A percentile compares a stretch with the other conserved stretches of the same genome.
These are phyloP conservation scores for Caenorhabditis becei DNA, from an alignment of 2,888 invertebrate genomes.

Conservation along the genomic window DNA sequence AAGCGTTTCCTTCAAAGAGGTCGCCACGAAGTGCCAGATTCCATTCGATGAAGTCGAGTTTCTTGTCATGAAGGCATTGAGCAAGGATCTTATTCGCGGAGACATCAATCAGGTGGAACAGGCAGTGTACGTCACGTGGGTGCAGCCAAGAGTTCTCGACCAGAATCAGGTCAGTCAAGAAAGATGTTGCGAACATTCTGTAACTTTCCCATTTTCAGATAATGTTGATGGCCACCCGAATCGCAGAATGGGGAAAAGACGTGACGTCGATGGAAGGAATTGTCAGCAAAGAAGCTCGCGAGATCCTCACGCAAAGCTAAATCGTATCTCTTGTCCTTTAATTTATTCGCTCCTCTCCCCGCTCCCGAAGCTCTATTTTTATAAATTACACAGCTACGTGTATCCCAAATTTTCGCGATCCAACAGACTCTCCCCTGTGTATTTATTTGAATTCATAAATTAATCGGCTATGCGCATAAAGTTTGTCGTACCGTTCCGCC, in stretches of 20 bases:
- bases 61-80: slow-evolving; percentile 97
- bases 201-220: too few species aligned
- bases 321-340: not conserved
- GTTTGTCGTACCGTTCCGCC: slow-evolving; percentile 7
- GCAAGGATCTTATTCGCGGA: slow-evolving; percentile 92
- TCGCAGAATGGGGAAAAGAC: slow-evolving; percentile 88
- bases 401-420: slow-evolving; percentile 39
- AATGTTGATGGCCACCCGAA: slow-evolving; percentile 87
- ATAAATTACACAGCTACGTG: slow-evolving; percentile 46
- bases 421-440: slow-evolving; percentile 38
- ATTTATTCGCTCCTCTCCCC: slow-evolving; percentile 34
- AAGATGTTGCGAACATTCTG: not conserved
- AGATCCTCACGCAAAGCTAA: slow-evolving; percentile 86
- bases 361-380: slow-evolving; percentile 4
- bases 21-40: slow-evolving; percentile 90
- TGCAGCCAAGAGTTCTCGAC: slow-evolving; percentile 90
- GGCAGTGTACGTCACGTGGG: slow-evolving; percentile 90
- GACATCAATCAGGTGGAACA: slow-evolving; percentile 84
- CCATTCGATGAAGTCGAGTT: slow-evolving; percentile 87
- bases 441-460: slow-evolving; percentile 55
- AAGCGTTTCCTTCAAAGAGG: slow-evolving; percentile 92
- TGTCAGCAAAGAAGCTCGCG: slow-evolving; percentile 88
- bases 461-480: slow-evolving; percentile 37
- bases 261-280: slow-evolving; percentile 88
- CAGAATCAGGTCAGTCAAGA: slow-evolving; percentile 84